A percentile compares a stretch with the other conserved stretches of the same genome.
These are phyloP conservation scores for Anodontia alba DNA, from an alignment of 2,888 invertebrate genomes.

Conservation along the genomic window DNA sequence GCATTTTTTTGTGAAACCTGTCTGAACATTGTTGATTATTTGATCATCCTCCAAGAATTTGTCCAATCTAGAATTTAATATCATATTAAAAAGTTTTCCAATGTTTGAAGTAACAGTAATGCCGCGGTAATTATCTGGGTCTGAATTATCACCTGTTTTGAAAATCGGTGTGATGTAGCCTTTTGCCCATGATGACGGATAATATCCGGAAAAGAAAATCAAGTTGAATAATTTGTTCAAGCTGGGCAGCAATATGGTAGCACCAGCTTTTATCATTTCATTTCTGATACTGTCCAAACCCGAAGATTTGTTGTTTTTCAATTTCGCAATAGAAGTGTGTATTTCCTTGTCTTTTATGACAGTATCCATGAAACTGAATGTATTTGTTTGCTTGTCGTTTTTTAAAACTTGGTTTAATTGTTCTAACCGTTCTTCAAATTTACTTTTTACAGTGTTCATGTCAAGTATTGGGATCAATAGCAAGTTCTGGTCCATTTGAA, in stretches of 20 bases:
- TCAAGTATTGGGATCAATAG: no score
- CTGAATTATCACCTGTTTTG: constrained; percentile 18
- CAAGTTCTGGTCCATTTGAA: no score
- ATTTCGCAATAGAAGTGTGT: neutral
- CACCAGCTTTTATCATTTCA: neutral
- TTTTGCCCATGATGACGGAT: constrained; percentile 18
- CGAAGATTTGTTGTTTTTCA: neutral
- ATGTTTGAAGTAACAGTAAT: constrained; percentile 22
- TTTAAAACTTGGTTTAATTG: neutral
- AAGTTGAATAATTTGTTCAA: constrained; percentile 28
- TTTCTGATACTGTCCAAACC: constrained; percentile 10
- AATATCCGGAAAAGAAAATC: constrained; percentile 5
- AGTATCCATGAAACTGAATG: neutral
- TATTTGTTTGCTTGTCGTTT: neutral
- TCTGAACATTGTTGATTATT: no score
- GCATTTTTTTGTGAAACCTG: no score
- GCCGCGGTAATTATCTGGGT: constrained; percentile 35
- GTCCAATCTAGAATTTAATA: constrained; percentile 19
- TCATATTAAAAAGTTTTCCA: constrained; percentile 41
- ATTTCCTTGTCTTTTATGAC: constrained; percentile 2
- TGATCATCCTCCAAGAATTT: no score
- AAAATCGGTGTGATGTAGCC: constrained; percentile 13
- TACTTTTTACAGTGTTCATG: no score
- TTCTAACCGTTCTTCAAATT: neutral
- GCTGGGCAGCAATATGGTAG: neutral